These are phyloP conservation scores for Serripes groenlandicus DNA, from an alignment of 2,888 invertebrate species.

Conservation along the genomic window DNA sequence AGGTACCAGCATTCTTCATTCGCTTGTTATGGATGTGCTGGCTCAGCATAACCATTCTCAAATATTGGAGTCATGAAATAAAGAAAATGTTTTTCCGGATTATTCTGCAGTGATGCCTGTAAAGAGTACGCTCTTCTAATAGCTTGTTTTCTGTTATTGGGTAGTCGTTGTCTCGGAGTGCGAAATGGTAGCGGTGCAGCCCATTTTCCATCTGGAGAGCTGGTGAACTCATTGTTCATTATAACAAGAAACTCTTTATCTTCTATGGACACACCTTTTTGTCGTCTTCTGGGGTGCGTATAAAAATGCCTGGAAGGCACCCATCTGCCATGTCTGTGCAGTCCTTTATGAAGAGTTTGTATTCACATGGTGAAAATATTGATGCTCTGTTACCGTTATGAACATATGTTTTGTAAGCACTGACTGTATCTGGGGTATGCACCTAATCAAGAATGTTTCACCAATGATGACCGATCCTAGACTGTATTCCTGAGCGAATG, in stretches of 20 bases:
- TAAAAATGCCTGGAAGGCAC: background rate
- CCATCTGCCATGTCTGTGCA: background rate
- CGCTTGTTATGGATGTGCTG: constrained; percentile 39
- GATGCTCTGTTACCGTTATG: constrained; percentile 11
- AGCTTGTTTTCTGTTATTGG: constrained; percentile 55
- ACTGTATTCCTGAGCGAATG: constrained; percentile 27
- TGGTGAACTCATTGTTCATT: constrained; percentile 45
- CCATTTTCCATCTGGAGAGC: constrained; percentile 44
- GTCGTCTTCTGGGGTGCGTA: background rate
- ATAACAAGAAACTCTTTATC: constrained; percentile 34
- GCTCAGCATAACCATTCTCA: constrained; percentile 54
- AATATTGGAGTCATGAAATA: constrained; percentile 59
- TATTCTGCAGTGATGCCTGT: constrained; percentile 38
- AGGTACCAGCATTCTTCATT: constrained; percentile 65
- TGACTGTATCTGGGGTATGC: constrained; percentile 2
- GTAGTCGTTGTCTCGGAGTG: constrained; percentile 31
- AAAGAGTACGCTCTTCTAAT: constrained; percentile 39
- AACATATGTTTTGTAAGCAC: constrained; percentile 25
- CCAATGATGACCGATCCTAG: constrained; percentile 36
- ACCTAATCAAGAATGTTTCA: constrained; percentile 26
- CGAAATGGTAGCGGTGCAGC: constrained; percentile 45
- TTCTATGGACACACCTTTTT: constrained; percentile 27
- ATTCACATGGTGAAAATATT: constrained; percentile 16
- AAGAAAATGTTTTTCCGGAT: constrained; percentile 50
- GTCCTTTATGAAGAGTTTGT: background rate